These are phyloP conservation scores for Tadarida brasiliensis DNA, from an alignment of 2,797 vertebrate species.

Conservation along the genomic window DNA sequence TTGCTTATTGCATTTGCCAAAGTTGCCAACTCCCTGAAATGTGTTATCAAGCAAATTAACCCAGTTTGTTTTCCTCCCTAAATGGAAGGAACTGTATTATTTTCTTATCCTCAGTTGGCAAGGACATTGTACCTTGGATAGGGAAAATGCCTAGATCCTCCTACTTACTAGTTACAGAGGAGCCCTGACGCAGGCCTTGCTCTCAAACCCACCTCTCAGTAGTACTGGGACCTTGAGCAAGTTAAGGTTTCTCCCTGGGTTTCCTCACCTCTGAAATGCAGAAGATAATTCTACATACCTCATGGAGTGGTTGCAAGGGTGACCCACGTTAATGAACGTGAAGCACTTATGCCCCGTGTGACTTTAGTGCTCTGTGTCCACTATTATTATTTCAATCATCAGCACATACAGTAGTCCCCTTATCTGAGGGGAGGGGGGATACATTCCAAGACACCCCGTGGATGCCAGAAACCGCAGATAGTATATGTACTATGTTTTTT, in stretches of 20 bases:
- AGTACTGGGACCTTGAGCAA: not conserved
- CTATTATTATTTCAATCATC: not conserved
- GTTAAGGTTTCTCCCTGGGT: not conserved
- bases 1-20: slow-evolving; percentile 56
- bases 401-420: not conserved
- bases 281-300: not conserved
- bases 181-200: too few relatives aligned
- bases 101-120: slow-evolving; percentile 60
- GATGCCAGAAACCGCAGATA: not conserved
- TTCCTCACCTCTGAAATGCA: not conserved
- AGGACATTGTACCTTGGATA: slow-evolving; percentile 42
- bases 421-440: not conserved
- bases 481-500: not conserved
- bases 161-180: not conserved
- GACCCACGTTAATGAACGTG: not conserved
- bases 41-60: slow-evolving; percentile 75
- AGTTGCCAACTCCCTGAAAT: slow-evolving; percentile 75
- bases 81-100: slow-evolving; percentile 21
- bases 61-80: slow-evolving; percentile 33
- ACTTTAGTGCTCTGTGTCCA: not conserved
- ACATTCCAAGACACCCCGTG: not conserved
- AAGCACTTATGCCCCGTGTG: not conserved
- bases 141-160: not conserved
- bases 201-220: not conserved
- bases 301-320: not conserved